Conservation (phyloP, 2,113 vertebrate species). For the Mugil cephalus region DNA sequence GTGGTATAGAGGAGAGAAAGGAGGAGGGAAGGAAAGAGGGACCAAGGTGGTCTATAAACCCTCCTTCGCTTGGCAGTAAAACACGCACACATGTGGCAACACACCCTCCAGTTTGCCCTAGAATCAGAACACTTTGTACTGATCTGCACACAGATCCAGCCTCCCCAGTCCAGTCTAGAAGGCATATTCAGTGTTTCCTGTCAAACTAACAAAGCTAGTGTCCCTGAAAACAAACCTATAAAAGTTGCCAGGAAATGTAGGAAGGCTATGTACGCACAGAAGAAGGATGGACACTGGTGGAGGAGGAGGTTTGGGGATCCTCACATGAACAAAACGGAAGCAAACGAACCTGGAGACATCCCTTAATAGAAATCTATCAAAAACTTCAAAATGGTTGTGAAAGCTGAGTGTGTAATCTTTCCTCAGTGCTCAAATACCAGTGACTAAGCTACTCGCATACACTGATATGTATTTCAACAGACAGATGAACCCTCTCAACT, state of each 20-base stretch:
- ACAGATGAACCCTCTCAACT: not conserved
- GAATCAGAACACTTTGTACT: constrained; percentile 53
- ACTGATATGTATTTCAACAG: constrained; percentile 3
- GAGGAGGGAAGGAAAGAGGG: not conserved
- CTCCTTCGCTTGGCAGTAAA: constrained; percentile 14
- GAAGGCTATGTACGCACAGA: not conserved
- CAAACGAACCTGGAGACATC: not conserved
- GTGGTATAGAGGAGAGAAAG: constrained; percentile 3
- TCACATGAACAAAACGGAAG: not conserved
- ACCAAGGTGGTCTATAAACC: not conserved
- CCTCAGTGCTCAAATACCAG: constrained; percentile 24
- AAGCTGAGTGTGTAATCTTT: constrained; percentile 37
- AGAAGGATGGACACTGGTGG: no score
- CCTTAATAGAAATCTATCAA: not conserved
- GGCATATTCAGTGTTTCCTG: no score
- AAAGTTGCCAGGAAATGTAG: constrained; percentile 22
- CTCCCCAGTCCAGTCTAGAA: not conserved
- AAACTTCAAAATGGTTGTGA: constrained; percentile 31
- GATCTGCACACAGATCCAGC: constrained; percentile 27
- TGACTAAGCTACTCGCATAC: constrained; percentile 3
- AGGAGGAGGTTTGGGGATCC: not conserved
- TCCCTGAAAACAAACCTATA: constrained; percentile 8
- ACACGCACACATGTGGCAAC: not conserved
- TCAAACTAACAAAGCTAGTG: not conserved
- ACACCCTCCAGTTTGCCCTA: constrained; percentile 5